These are phyloP conservation scores for Gryon sp. DNA, from an alignment of 1,140 invertebrate genomes.

Conservation along the genomic window DNA sequence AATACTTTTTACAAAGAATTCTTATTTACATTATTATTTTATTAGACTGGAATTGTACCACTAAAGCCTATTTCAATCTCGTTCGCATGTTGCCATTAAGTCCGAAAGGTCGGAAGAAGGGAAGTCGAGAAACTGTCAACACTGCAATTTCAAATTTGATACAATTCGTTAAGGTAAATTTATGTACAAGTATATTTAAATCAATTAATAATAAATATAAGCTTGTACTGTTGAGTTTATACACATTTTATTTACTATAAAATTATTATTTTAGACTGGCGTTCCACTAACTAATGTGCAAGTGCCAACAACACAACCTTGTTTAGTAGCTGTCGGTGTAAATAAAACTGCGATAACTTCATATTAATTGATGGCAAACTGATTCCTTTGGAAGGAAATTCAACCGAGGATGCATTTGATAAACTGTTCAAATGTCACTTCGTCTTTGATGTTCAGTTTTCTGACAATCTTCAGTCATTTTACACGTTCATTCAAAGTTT, in stretches of 20 bases:
- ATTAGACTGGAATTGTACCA: no score
- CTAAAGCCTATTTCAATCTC: no score
- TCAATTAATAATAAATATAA: no score
- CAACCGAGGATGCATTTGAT: conserved; percentile 8
- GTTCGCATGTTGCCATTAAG: background rate
- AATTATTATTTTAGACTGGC: conserved; percentile 19
- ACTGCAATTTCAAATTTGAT: background rate
- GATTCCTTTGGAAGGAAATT: conserved; percentile 9
- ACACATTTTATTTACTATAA: no score
- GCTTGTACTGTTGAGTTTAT: no score
- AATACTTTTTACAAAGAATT: no score
- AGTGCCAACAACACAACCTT: background rate
- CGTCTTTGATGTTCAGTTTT: conserved; percentile 9
- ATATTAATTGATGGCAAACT: conserved; percentile 15
- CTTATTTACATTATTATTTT: no score
- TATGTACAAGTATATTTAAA: no score
- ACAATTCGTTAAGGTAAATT: no score
- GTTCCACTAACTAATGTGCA: background rate
- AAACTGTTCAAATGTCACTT: conserved; percentile 9
- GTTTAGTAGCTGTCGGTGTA: conserved; percentile 11
- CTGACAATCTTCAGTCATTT: background rate
- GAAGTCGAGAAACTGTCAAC: background rate
- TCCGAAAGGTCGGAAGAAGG: background rate
- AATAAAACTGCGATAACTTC: conserved; percentile 17
- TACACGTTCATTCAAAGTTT: conserved; percentile 2